phyloP scores from a whole-genome alignment of 2,113 vertebrate species.

The Cisticola juncidis region DNA sequence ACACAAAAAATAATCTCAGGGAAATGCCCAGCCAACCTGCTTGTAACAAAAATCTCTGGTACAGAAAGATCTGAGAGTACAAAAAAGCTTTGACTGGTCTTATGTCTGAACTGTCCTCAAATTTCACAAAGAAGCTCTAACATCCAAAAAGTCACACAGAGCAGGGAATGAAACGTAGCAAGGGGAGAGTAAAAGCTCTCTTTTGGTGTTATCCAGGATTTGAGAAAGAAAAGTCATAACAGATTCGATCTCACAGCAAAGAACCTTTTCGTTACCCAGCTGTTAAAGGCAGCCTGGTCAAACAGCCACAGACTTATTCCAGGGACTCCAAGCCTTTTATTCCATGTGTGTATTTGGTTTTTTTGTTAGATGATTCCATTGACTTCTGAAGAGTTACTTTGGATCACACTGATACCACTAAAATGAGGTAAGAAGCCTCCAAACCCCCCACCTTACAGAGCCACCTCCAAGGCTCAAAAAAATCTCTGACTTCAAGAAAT shows the following conservation, averaged over 20 bases:
- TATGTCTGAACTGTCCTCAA: background rate
- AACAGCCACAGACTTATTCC: background rate
- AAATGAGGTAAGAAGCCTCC: background rate
- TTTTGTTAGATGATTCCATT: background rate
- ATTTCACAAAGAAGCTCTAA: background rate
- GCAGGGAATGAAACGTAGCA: background rate
- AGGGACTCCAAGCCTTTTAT: background rate
- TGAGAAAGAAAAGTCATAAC: background rate
- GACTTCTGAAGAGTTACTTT: background rate
- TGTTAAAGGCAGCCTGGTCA: background rate
- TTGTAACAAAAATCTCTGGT: background rate
- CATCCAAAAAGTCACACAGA: background rate
- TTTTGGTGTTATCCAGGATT: background rate
- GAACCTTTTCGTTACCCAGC: background rate
- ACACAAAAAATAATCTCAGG: background rate
- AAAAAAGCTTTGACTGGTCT: background rate
- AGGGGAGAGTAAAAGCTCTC: background rate
- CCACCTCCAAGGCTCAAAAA: background rate
- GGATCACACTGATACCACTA: background rate
- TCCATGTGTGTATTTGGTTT: background rate
- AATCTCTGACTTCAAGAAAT: background rate
- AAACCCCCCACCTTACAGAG: fast-evolving
- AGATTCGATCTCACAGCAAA: background rate
- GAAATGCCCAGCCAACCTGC: background rate
- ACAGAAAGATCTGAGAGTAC: background rate